A percentile compares a stretch with the other conserved stretches of the same genome.
Evolutionary conservation across 37 sponge, comb jelly and placozoan genomes (phyloP).

Genomic region (Sycon ciliatum): DNA sequence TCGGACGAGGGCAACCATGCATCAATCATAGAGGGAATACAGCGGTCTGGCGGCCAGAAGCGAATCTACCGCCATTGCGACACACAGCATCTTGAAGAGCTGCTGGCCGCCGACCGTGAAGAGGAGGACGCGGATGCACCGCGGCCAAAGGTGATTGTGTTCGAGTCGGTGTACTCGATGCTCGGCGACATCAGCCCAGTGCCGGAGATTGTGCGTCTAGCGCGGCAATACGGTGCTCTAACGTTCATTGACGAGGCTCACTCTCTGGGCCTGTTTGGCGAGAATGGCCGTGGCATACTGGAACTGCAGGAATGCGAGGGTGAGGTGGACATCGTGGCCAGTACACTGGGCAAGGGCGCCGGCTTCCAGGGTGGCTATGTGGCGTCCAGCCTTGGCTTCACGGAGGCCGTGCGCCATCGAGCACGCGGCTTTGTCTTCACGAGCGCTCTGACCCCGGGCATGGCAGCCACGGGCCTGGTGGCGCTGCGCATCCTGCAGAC

Average conservation of each 20-base stretch:
- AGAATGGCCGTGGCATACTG: slow-evolving; percentile 67
- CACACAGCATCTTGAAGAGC: slow-evolving; percentile 60
- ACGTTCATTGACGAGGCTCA: slow-evolving; percentile 95
- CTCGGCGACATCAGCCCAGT: slow-evolving; percentile 72
- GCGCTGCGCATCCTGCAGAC: slow-evolving; percentile 52
- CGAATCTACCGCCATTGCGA: slow-evolving; percentile 88
- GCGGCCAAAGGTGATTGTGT: slow-evolving; percentile 71
- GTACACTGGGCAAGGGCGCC: slow-evolving; percentile 88
- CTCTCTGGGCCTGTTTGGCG: slow-evolving; percentile 86
- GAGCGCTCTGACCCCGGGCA: slow-evolving; percentile 80
- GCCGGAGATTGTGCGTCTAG: slow-evolving; percentile 74
- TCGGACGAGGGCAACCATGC: slow-evolving; percentile 84
- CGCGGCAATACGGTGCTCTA: slow-evolving; percentile 72
- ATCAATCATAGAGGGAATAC: slow-evolving; percentile 85
- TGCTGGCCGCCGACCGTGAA: too few relatives aligned
- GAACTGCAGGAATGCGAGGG: slow-evolving; percentile 55
- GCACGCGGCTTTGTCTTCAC: slow-evolving; percentile 92
- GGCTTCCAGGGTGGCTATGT: slow-evolving; percentile 78
- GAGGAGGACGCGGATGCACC: slow-evolving; percentile 48
- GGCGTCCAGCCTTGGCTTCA: slow-evolving; percentile 41
- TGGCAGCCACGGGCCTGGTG: slow-evolving; percentile 59
- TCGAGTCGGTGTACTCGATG: slow-evolving; percentile 94
- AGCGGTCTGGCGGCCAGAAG: slow-evolving; percentile 47
- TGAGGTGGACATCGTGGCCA: slow-evolving; percentile 77
- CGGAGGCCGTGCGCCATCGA: slow-evolving; percentile 78